Percentiles rank a stretch among this genome's conserved stretches.
Evolutionary conservation across 1,140 invertebrate species (phyloP).

Genomic region (Lucilia sericata): DNA sequence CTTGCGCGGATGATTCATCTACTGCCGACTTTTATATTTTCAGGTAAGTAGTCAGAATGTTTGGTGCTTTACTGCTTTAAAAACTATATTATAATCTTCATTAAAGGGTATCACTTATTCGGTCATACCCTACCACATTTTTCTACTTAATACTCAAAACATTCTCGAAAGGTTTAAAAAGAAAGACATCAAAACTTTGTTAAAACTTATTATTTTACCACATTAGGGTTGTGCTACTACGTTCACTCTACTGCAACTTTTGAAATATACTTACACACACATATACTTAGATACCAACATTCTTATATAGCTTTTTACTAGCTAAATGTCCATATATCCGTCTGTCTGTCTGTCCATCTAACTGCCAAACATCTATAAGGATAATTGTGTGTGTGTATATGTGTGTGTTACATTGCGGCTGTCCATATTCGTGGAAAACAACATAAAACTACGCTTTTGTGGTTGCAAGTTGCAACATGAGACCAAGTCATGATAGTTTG

Average conservation of each 20-base stretch:
- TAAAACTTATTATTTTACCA: conserved; percentile 1
- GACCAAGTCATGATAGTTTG: conserved; percentile 22
- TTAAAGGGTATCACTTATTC: too few species aligned
- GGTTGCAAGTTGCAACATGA: conserved; percentile 21
- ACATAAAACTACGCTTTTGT: conserved; percentile 21
- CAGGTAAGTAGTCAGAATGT: too few species aligned
- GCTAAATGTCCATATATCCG: neutral
- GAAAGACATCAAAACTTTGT: neutral
- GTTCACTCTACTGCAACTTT: too few species aligned
- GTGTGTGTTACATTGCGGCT: neutral
- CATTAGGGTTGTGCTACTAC: neutral
- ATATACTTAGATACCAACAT: neutral
- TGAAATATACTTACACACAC: too few species aligned
- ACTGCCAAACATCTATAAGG: neutral
- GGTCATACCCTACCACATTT: too few species aligned
- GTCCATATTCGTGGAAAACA: conserved; percentile 9
- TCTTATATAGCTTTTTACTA: neutral
- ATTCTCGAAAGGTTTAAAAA: neutral
- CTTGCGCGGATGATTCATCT: too few species aligned
- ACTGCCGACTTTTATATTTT: too few species aligned
- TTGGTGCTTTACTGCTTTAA: too few species aligned
- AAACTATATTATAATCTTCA: too few species aligned
- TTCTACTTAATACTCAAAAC: too few species aligned
- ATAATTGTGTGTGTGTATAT: neutral
- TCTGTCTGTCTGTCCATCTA: neutral